Evolutionary conservation across 2,888 invertebrate genomes (phyloP), one percentile per base, ranked within the genome.

Genomic region (Scaptomyza reducta): DNA sequence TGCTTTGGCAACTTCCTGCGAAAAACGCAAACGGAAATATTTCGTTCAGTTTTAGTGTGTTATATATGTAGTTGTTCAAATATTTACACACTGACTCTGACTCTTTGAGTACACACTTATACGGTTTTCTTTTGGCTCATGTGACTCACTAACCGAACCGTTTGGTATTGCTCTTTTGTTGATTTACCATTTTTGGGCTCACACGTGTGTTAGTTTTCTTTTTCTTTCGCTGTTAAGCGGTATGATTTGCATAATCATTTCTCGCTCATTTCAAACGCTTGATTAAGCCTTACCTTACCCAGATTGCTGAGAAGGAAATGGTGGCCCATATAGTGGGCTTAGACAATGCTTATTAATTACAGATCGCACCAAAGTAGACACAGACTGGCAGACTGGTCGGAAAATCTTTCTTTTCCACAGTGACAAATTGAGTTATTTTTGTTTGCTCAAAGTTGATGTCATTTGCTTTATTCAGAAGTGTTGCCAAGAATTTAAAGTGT

Each of bases 1-100:
- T 50, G 40, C 54, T 68, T 75, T 68, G 49, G 70, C 65, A 78
- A 78, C 77, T 78, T 78, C 77, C 77, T 70, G 67, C 27, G 53
- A 68, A 72, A 51, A 72, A 54, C 27, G 13, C 53, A 63, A 63
- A 68, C 77, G 77, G 77, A 78, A 77, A 79, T 70, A 70, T 16
- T n/a, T n/a, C 53, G 38, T 75, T 57, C 47, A 40, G 16, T 16
- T 44, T 62, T 60, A 31, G 49, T 59, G 71, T 25, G 40, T 38
- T 71, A 50, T 54, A n/a, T n/a, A n/a, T n/a, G 61, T 59, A 65
- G 55, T 68, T 75, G 70, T 46, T 57, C 53, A 81, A 82, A 87
- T 85, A 87, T 87, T 82, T 78, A 72, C 47, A 29, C 33, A 29
- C 29, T 71, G 60, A 55, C 46, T 64, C 44, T 58, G 42, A n/a